Evolutionary conservation across 92 coral and sea anemone species (phyloP), one percentile per base, ranked within the genome.

Genomic region (Zoanthus sociatus): DNA sequence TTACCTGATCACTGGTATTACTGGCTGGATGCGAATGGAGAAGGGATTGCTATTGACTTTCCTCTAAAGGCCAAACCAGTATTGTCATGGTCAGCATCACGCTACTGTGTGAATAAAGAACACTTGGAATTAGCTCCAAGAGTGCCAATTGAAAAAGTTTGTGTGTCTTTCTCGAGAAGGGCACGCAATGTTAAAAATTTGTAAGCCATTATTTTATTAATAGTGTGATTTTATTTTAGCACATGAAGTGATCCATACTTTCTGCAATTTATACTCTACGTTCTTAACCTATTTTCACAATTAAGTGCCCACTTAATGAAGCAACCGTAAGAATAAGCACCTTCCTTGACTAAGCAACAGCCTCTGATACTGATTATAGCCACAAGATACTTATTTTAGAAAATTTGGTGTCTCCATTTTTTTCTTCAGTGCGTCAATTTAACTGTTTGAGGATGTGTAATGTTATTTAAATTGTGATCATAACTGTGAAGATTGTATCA

Each of bases 1-100:
- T 88, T 93, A 54, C 93, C 93, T n/a, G 45, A 54, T 21, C 71
- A 88, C 86, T 89, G 92, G 92, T 82, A 82, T 74, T 90, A 92
- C 42, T 83, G 18, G 46, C 77, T 87, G 32, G 83, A 90, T 74
- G 48, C 3, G 6, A 82, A 90, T 54, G 95, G 95, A 2, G 75
- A 87, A 73, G 93, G 91, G 8, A 74, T 16, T 6, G 84, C 82
- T 15, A 50, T 87, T 9, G 83, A 87, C 7, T 79, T 84, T 55
- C 91, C 88, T 7, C 21, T 78, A 42, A 92, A 92, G 77, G 83
- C 86, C 16, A 92, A 82, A 75, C 79, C 93, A 30, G 60, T 84
- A 0, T 82, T 87, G 48, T 79, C 86, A 16, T 89, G 91, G 91
- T 53, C 91, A 14, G 64, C 89, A n/a, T 61, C 33, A 7, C 83